These are phyloP conservation scores for Sebastiscus albofasciatus DNA, from an alignment of 2,797 vertebrate genomes.

Conservation along the genomic window DNA sequence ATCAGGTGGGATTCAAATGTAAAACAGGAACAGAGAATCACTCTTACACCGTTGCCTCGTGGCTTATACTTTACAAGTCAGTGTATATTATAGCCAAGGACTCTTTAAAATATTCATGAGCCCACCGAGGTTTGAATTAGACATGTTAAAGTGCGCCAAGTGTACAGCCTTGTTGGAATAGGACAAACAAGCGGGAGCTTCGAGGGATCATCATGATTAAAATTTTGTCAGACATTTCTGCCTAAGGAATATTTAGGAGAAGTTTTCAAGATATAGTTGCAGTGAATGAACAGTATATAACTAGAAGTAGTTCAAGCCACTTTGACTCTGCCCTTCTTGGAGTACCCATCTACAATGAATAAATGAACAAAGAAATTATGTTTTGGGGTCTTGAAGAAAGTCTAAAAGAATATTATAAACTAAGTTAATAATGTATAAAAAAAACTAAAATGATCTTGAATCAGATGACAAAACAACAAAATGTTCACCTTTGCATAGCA, in stretches of 20 bases:
- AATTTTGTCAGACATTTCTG: not conserved
- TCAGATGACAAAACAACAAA: not conserved
- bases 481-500: not conserved
- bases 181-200: slow-evolving; percentile 9
- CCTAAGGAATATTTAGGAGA: not conserved
- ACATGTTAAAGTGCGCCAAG: slow-evolving; percentile 1
- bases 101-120: slow-evolving; percentile 38
- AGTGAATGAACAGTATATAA: not conserved
- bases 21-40: not conserved
- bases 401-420: not conserved
- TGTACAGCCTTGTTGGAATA: not conserved
- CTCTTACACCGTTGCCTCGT: slow-evolving; percentile 3
- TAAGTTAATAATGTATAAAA: not conserved
- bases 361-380: not conserved
- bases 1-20: slow-evolving; percentile 10
- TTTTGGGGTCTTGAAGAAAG: not conserved
- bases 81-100: slow-evolving; percentile 1
- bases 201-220: not conserved
- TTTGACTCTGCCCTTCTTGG: not conserved
- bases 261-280: not conserved
- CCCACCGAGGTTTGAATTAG: slow-evolving; percentile 18
- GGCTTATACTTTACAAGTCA: not conserved
- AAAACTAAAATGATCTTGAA: not conserved
- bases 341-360: not conserved
- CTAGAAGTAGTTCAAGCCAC: not conserved